Base-by-base conservation (phyloP, 1,140 invertebrate species). In the Neodiprion fabricii region DNA sequence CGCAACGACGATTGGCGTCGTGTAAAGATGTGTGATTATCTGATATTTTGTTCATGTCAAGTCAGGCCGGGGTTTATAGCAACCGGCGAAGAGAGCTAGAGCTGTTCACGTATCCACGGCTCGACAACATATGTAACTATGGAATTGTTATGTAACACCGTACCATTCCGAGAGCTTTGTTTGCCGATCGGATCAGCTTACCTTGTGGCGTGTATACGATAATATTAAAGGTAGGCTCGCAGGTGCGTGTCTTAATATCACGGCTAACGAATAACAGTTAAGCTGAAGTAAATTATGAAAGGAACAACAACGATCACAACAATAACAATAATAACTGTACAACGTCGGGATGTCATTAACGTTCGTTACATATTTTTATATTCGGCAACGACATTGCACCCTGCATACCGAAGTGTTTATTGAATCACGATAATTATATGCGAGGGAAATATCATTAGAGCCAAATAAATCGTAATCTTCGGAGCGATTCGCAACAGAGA, bases 61-160 rank as follows among this genome's bases (percentile, higher is more conserved):
- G 28, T 40, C 28, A 40, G 28, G 28, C 28, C 28, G 28, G 28
- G 28, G 28, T 40, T 40, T 40, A 4, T 40, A 40, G 28, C 28
- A 40, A 40, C 28, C 28, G 5, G 28, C 28, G 28, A 40, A 40
- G 28, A 40, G 28, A 40, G 28, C 5, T 40, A 3, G 28, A 40
- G 2, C 28, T 40, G 28, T 40, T 40, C 28, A 40, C 28, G 28
- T 40, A 40, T 40, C 28, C 28, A 40, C 28, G 28, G 4, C 28
- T 40, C 28, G 28, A 40, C 28, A 40, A 40, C 28, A 40, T 40
- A 40, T 40, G 5, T 40, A 40, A 40, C 28, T 40, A 40, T 61
- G 9, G 53, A 61, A 61, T 61, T 61, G n/a, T 61, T 61, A 61
- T 61, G 53, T 61, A 61, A 61, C 53, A 12, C n/a, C n/a, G 53